A percentile compares a stretch with the other conserved stretches of the same genome.
phyloP scores from a whole-genome alignment of 2,797 vertebrate species.

The Halcyon chelicuti region DNA sequence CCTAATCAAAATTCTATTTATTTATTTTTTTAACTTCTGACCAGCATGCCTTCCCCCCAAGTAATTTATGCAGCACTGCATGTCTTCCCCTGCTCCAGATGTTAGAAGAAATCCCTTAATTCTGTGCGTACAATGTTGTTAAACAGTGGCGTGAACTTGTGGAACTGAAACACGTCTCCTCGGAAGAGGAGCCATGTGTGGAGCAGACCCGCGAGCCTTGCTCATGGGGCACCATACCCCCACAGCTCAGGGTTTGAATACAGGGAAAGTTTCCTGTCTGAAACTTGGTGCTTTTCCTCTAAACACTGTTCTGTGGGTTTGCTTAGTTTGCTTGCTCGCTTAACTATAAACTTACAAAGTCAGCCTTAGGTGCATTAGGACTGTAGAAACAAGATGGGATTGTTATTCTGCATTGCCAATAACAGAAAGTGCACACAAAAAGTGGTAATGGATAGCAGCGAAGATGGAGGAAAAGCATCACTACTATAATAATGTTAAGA shows the following conservation, averaged over 20 bases:
- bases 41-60: background rate
- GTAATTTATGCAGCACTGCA: rapidly evolving
- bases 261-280: rapidly evolving
- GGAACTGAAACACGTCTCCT: background rate
- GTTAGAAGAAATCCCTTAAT: background rate
- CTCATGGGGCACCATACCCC: rapidly evolving
- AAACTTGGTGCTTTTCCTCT: background rate
- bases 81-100: background rate
- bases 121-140: background rate
- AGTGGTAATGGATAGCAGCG: background rate
- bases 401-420: background rate
- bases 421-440: background rate
- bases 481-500: background rate
- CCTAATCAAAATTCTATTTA: background rate
- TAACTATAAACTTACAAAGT: background rate
- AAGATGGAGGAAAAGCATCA: background rate
- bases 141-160: background rate
- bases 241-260: background rate
- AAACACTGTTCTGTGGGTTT: background rate
- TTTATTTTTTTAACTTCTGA: background rate
- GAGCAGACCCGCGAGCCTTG: rapidly evolving
- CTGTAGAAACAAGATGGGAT: background rate
- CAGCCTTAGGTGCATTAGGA: background rate
- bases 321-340: background rate
- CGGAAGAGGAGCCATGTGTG: rapidly evolving